These are phyloP conservation scores for Tragelaphus imberbis DNA, from an alignment of 2,113 vertebrate species.

Conservation along the genomic window DNA sequence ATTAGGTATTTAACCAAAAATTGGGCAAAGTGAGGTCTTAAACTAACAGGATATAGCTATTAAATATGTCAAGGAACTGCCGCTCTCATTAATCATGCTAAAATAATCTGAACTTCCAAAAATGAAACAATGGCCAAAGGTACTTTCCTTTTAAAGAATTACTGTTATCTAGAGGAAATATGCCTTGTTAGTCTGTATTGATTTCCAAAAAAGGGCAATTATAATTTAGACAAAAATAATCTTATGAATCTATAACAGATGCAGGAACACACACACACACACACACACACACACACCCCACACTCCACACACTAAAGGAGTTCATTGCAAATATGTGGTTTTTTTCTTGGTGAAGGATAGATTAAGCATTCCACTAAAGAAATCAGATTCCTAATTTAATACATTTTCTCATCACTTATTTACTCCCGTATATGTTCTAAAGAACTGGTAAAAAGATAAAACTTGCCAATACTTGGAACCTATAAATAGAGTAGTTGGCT, in stretches of 20 bases:
- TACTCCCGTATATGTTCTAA: not conserved
- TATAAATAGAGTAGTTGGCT: not conserved
- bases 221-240: slow-evolving; percentile 38
- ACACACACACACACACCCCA: not conserved
- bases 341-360: not conserved
- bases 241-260: not conserved
- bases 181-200: not conserved
- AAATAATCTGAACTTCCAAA: slow-evolving; percentile 56
- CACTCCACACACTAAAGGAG: not conserved
- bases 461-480: not conserved
- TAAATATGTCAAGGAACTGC: slow-evolving; percentile 25
- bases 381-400: slow-evolving; percentile 10
- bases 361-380: not conserved
- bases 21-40: not conserved
- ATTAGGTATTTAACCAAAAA: not conserved
- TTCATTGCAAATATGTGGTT: not conserved
- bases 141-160: slow-evolving; percentile 60
- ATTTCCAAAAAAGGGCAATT: slow-evolving; percentile 43
- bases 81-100: slow-evolving; percentile 40
- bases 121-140: slow-evolving; percentile 52
- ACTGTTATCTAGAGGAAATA: slow-evolving; percentile 40
- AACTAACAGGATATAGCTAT: slow-evolving; percentile 31
- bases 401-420: not conserved
- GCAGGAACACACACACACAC: not conserved
- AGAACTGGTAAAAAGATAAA: not conserved